Evolutionary conservation across 2,888 invertebrate genomes (phyloP), one percentile per base, ranked within the genome.

Genomic region (Pachycephus smyrnensis): DNA sequence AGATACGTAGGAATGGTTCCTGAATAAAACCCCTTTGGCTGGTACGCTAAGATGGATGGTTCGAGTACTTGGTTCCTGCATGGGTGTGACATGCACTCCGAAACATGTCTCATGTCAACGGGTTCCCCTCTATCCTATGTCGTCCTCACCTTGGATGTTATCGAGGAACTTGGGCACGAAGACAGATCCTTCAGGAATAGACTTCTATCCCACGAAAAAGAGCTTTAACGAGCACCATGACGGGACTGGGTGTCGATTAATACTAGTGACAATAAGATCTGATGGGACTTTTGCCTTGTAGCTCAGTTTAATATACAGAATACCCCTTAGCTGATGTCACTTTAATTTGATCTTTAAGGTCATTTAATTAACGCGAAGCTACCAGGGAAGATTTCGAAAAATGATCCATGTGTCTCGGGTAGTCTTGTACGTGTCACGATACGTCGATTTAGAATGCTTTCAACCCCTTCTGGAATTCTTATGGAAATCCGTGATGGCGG

Each of bases 41-140:
- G 81, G 83, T 79, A 84, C 81, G 69, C 75, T 79, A 86, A 88
- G 88, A 89, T 87, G 87, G 87, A 89, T 89, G 86, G 86, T 84
- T 81, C 77, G 78, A 71, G 71, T 71, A 15, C 31, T 31, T 31
- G 71, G 33, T 71, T 32, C 31, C 31, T 33, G 79, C 35, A 69
- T 69, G 74, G 73, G 79, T 76, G 76, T 76, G 76, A 80, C 76
- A 74, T 73, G 75, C 77, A 75, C 76, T 55, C 15, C 74, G 76
- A 75, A 77, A 76, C 80, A 75, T 80, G 78, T 80, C 75, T 77
- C 69, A 68, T 32, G 75, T 69, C 75, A 71, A 30, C 31, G 71
- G 68, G 68, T 68, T 69, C 73, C 73, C 68, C 30, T 31, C 68
- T 80, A 79, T 80, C 80, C 75, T 76, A 68, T 76, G 79, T 81